phyloP scores from a whole-genome alignment of 2,797 vertebrate species.

The Podarcis lilfordi region DNA sequence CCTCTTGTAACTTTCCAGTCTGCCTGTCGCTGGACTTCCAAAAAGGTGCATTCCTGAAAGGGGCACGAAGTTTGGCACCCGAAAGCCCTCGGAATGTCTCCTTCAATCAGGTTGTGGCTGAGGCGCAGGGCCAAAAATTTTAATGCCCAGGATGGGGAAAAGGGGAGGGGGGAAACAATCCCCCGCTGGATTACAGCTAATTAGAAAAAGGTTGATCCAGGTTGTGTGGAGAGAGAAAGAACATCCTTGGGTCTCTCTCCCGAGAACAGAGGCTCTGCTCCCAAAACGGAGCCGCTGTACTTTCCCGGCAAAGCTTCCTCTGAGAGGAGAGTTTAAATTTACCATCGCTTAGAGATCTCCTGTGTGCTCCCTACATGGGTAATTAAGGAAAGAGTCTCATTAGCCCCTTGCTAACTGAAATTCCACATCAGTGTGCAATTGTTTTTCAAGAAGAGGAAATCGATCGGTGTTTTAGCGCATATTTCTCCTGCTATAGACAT shows the following conservation, averaged over 20 bases:
- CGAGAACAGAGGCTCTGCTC: not conserved
- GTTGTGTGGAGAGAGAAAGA: not conserved
- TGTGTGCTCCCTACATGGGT: not conserved
- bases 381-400: not conserved
- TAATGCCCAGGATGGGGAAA: conserved; percentile 1
- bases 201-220: not conserved
- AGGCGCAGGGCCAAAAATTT: conserved; percentile 23
- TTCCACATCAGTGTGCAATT: not conserved
- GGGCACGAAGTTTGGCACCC: conserved; percentile 25
- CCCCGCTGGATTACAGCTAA: not conserved
- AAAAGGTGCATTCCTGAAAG: conserved; percentile 34
- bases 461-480: no score
- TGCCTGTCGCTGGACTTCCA: not conserved
- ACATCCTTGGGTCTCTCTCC: no score
- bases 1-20: not conserved
- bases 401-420: not conserved
- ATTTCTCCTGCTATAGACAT: no score
- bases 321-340: not conserved
- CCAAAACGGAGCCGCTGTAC: no score
- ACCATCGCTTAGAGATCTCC: not conserved
- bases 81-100: not conserved
- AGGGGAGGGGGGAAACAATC: not conserved
- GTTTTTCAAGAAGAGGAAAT: no score
- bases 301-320: not conserved
- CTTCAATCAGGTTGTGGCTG: not conserved